These are phyloP conservation scores for Xiphydria camelus DNA, from an alignment of 2,888 invertebrate species.

Conservation along the genomic window DNA sequence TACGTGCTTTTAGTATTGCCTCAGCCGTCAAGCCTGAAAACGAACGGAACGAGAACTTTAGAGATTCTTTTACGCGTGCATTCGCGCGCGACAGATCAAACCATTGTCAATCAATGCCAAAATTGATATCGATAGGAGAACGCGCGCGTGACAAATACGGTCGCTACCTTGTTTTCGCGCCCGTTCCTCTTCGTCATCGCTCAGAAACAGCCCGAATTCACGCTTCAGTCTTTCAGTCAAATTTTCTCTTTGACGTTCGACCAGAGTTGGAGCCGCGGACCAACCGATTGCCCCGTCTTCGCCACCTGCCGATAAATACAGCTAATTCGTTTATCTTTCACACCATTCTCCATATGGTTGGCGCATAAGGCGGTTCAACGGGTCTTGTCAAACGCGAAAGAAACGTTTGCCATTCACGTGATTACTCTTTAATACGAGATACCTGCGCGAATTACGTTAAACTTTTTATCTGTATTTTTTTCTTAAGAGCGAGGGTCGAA, in stretches of 20 bases:
- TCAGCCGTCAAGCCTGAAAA: conserved; percentile 48
- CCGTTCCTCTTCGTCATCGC: conserved; percentile 68
- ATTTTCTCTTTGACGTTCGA: conserved; percentile 86
- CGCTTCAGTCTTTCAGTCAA: conserved; percentile 81
- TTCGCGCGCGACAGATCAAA: too few relatives aligned
- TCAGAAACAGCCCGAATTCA: conserved; percentile 76
- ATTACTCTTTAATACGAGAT: too few relatives aligned
- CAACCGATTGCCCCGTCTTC: conserved; percentile 60
- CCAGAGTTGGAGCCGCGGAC: conserved; percentile 82
- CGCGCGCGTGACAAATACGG: too few relatives aligned
- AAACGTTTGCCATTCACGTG: too few relatives aligned
- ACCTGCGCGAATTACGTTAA: too few relatives aligned
- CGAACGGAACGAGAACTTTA: neutral
- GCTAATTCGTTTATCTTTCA: neutral
- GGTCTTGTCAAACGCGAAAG: too few relatives aligned
- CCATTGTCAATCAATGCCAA: too few relatives aligned
- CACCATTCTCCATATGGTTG: neutral
- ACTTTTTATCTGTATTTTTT: too few relatives aligned
- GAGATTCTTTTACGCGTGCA: neutral
- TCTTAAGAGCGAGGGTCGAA: too few relatives aligned
- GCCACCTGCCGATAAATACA: conserved; percentile 34
- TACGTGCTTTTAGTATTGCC: conserved; percentile 46
- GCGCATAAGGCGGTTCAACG: neutral
- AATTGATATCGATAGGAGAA: too few relatives aligned
- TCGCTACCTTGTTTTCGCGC: conserved; percentile 61